Percentiles rank a stretch among this genome's conserved stretches.
Evolutionary conservation across 2,888 invertebrate species (phyloP).

Genomic region (Epinotia demarniana): DNA sequence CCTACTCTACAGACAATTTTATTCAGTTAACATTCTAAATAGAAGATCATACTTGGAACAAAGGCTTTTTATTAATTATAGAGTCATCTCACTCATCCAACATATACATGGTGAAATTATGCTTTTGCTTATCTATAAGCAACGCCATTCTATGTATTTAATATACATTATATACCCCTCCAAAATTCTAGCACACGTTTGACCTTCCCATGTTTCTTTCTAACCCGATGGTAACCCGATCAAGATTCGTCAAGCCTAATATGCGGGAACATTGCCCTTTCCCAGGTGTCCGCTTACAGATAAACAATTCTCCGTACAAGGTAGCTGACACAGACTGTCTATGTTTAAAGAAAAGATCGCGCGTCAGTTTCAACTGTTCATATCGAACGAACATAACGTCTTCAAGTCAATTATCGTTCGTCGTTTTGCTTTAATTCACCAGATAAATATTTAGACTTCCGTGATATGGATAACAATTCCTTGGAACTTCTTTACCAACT

Average conservation of each 20-base stretch:
- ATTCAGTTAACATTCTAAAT: too few relatives aligned
- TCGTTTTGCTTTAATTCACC: not conserved
- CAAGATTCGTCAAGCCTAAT: conserved; percentile 26
- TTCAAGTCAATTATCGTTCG: not conserved
- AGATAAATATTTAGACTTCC: not conserved
- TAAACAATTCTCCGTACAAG: conserved; percentile 69
- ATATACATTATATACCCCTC: too few relatives aligned
- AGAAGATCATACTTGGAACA: too few relatives aligned
- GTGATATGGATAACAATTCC: conserved; percentile 53
- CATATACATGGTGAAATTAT: too few relatives aligned
- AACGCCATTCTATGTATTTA: too few relatives aligned
- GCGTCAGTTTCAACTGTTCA: conserved; percentile 20
- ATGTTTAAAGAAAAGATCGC: conserved; percentile 18
- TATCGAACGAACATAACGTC: conserved; percentile 2
- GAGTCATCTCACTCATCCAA: too few relatives aligned
- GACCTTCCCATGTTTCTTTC: conserved; percentile 22
- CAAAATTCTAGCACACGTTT: not conserved
- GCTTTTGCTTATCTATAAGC: too few relatives aligned
- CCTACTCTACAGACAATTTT: too few relatives aligned
- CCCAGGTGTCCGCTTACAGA: conserved; percentile 68
- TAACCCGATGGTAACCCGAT: conserved; percentile 19
- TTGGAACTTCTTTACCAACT: conserved; percentile 54
- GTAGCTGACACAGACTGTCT: conserved; percentile 60
- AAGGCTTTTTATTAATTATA: too few relatives aligned
- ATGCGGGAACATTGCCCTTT: conserved; percentile 49